Conservation (phyloP, 2,113 vertebrate species). For the Echinops telfairi region DNA sequence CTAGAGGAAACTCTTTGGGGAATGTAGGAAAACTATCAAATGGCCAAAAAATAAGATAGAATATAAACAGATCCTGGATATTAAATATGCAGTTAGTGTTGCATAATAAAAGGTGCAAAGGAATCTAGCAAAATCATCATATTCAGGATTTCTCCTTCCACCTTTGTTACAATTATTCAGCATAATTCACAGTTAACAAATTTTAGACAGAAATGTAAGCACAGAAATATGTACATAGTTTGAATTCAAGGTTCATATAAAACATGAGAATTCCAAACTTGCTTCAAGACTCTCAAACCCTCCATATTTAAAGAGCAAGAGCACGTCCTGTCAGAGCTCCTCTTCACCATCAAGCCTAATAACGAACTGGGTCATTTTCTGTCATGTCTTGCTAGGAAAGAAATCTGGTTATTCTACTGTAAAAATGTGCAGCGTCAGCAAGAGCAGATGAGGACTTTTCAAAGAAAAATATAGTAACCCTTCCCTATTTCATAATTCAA, state of each 20-base stretch:
- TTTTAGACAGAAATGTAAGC: neutral
- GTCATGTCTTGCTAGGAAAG: neutral
- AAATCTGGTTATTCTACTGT: conserved; percentile 29
- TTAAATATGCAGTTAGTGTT: conserved; percentile 57
- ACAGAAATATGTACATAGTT: neutral
- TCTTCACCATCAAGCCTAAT: conserved; percentile 33
- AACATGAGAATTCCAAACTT: neutral
- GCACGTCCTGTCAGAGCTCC: neutral
- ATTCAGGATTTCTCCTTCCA: neutral
- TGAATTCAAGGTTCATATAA: neutral
- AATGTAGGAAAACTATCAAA: conserved; percentile 81
- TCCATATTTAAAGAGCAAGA: conserved; percentile 1
- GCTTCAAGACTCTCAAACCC: neutral
- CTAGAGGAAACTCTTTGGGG: conserved; percentile 83
- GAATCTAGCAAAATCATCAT: conserved; percentile 16
- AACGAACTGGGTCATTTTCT: conserved; percentile 17
- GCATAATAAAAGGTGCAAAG: neutral
- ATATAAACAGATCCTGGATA: conserved; percentile 54
- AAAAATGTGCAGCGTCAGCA: conserved; percentile 7
- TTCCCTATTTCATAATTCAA: neutral
- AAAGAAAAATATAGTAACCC: neutral
- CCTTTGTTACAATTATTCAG: conserved; percentile 26
- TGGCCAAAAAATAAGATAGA: neutral
- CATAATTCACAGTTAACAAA: conserved; percentile 27
- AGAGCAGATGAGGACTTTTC: neutral